These are phyloP conservation scores for Ceryle rudis DNA, from an alignment of 2,797 vertebrate species.

Conservation along the genomic window DNA sequence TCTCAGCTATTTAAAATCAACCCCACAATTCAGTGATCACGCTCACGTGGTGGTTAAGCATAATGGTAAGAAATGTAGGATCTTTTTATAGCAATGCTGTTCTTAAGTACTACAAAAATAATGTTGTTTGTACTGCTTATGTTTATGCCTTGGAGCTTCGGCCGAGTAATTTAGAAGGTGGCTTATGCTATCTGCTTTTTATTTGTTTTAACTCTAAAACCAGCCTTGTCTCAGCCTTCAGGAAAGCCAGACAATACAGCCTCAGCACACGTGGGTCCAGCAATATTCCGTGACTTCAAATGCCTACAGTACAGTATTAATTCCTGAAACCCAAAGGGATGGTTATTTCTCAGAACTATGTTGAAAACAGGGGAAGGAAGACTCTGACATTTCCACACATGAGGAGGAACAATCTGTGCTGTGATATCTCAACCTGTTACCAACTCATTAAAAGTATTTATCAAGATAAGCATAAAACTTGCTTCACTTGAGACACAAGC, in stretches of 20 bases:
- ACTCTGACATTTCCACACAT: neutral
- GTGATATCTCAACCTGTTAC: neutral
- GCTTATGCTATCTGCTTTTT: neutral
- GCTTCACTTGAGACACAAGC: neutral
- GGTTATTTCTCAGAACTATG: neutral
- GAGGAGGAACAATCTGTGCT: neutral
- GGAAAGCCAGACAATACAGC: neutral
- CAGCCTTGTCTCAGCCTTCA: neutral
- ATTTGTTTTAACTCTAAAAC: neutral
- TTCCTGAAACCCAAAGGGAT: neutral
- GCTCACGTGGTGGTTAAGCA: neutral
- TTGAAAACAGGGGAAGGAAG: neutral
- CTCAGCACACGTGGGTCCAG: neutral
- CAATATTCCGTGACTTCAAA: neutral
- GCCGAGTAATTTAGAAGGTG: neutral
- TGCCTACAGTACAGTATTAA: neutral
- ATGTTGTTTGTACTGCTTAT: neutral
- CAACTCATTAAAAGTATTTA: neutral
- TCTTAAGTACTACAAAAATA: neutral
- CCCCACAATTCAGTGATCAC: accelerated
- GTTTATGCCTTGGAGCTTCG: neutral
- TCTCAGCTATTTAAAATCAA: neutral
- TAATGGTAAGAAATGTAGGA: neutral
- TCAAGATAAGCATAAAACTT: neutral
- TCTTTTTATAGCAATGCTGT: neutral